Evolutionary conservation across 2,888 invertebrate species (phyloP), one percentile per base, ranked within the genome.

Genomic region (Phrixothrix hirtus): DNA sequence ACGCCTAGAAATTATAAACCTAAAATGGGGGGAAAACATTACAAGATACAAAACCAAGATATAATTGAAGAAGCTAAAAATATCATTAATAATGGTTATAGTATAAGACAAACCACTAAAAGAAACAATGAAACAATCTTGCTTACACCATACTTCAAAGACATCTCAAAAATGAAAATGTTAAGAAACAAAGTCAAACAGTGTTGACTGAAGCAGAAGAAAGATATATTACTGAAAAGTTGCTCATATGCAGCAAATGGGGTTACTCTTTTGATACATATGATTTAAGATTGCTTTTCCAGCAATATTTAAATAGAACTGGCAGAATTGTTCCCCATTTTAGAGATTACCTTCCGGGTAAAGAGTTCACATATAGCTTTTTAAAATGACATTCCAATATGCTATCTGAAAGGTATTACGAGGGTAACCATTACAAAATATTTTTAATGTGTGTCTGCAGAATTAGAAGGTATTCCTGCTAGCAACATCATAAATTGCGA

Each of bases 281-380:
- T 29, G 30, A 39, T 39, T 39, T 39, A 16, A 27, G 39, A 39
- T 5, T 39, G 5, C 2, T 39, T n/a, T n/a, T 39, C 1, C 25
- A 39, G 29, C 15, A 16, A 16, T 39, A 29, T 16, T 11, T 39
- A 10, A 15, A 39, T 30, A 16, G 39, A 16, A n/a, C 16, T n/a
- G 16, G 39, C 1, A 39, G 17, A n/a, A 10, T 16, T n/a, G n/a
- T n/a, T n/a, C n/a, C n/a, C n/a, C n/a, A n/a, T n/a, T n/a, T n/a
- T n/a, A n/a, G n/a, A n/a, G 29, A 39, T 5, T 15, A 15, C 10
- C 15, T 39, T 29, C 39, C 29, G 5, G 39, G 29, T 21, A 14
- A 15, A 29, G 29, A 38, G 5, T 27, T 39, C 30, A n/a, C 7
- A 39, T 5, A 21, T 21, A 21, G 4, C 21, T 21, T 21, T 21